Base-by-base conservation (phyloP, 2,797 vertebrate genomes). In the Smutsia temminckii region DNA sequence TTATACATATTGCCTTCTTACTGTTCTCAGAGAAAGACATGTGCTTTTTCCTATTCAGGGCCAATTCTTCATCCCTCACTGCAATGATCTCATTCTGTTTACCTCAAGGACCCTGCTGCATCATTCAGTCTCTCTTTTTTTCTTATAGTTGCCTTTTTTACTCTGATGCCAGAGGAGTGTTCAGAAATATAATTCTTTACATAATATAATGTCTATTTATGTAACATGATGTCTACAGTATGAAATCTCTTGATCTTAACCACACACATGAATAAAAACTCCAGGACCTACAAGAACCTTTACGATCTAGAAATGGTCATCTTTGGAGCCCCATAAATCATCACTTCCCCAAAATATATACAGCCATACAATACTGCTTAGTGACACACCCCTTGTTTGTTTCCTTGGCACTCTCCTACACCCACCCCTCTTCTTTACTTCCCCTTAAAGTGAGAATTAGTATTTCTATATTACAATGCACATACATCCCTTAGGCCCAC, bases 161-260 rank as follows among this genome's bases (percentile, higher is more conserved):
- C 14, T 93, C 69, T 80, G 40, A 34, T 94, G 79, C 64, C 69
- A 93, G 61, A 89, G 53, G 84, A 80, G 18, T 53, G 77, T 68
- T 96, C 34, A 77, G 63, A 93, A 85, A 72, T 85, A 87, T 16
- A 87, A 72, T 81, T 96, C 57, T 93, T 11, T 87, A n/a, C 90
- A 79, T 85, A 95, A 63, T 40, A 68, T 18, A 18, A 59, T n/a
- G 18, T 53, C 20, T 46, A 46, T 93, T 11, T 87, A n/a, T 92
- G 71, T 81, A 95, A 63, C 34, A 68, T 18, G 23, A 59, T n/a
- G 10, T 53, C 11, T 75, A 21, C n/a, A 23, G 21, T 53, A 53
- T 77, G n/a, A 87, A 89, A 96, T 92, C 55, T 92, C 51, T 83
- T 75, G n/a, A 79, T 88, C 37, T 79, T 89, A 86, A 59, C 46